Base-by-base conservation (phyloP, 53 echinoderm and acorn worm species). In the Paracentrotus lividus region DNA sequence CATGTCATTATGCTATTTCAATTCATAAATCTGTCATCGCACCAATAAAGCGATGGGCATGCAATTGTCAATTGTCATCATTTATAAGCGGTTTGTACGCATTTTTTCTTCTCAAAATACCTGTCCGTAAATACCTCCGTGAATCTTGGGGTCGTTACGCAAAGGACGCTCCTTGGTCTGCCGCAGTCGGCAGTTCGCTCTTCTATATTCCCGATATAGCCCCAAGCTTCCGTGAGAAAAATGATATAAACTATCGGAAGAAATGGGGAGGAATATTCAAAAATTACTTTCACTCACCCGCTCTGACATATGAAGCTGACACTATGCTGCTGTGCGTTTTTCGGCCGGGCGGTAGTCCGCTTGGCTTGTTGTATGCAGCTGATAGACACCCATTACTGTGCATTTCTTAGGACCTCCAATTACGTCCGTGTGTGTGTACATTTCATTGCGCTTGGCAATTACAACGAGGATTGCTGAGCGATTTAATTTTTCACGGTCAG, bases 111-210 rank as follows among this genome's bases (percentile, higher is more conserved):
- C 45, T 54, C 6, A 84, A 26, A 85, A n/a, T 95, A 77, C 97
- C 99, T 97, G 97, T 96, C 99, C 96, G 96, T 99, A 99, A 94
- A 97, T 96, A 88, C 97, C 96, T 99, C 97, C 93, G 96, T 95
- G 95, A n/a, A 97, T 99, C 96, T 97, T 97, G 42, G 96, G n/a
- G 95, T 52, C 97, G 96, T 95, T 99, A 97, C n/a, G n/a, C 90
- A 99, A 91, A 90, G 99, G 99, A 95, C 99, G 96, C 97, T n/a
- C n/a, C 97, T 99, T 88, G 96, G 95, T 95, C 96, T 99, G 94
- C 99, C 99, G 95, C 96, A 99, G 94, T 99, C 99, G 99, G 96
- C 99, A 99, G 97, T 99, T 95, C 99, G 97, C 96, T 97, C 97
- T 97, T 99, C 97, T 97, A 99, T 99, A 99, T 97, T 99, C 97